Evolutionary conservation across 1,140 invertebrate species (phyloP), one percentile per base, ranked within the genome.

Genomic region (Cephus cinctus): DNA sequence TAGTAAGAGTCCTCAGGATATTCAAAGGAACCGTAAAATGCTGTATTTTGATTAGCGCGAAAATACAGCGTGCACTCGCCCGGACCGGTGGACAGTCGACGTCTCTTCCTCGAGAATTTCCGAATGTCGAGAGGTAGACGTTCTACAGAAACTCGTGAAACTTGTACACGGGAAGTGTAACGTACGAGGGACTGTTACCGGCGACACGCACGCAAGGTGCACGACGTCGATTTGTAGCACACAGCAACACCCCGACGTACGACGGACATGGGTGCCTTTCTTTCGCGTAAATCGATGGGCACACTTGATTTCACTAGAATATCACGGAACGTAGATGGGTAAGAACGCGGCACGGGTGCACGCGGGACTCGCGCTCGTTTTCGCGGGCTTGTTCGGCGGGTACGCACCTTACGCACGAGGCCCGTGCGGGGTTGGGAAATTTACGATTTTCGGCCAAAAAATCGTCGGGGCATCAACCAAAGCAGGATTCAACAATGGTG

Each of bases 401-500:
- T 56, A 65, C 63, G 56, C 62, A 69, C 67, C 67, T 68, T 56
- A 39, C 51, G 50, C 56, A 57, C 47, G 46, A 44, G 42, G 53
- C 55, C 59, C 57, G 59, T 48, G 47, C 50, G 55, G 14, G 56
- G 50, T 56, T 58, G 48, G 58, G 59, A 59, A 68, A 59, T 63
- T 62, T 52, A 60, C 59, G 57, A 67, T 64, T 65, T 47, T 61
- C 47, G 40, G 51, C 48, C 51, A 41, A 63, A 71, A 63, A 64
- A 57, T 62, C 59, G 60, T 63, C 59, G 52, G 60, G 50, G 60
- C 68, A 72, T 71, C 64, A 73, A 69, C 63, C 64, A 72, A 71
- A 66, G 61, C 67, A 66, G 66, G 62, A 64, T 67, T 72, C 67
- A 69, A 73, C 71, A 72, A 74, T 73, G 71, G 70, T 74, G 69